Percentiles rank a stretch among this genome's conserved stretches.
Evolutionary conservation across 2,888 invertebrate species (phyloP).

Genomic region (Branchellion lobata): DNA sequence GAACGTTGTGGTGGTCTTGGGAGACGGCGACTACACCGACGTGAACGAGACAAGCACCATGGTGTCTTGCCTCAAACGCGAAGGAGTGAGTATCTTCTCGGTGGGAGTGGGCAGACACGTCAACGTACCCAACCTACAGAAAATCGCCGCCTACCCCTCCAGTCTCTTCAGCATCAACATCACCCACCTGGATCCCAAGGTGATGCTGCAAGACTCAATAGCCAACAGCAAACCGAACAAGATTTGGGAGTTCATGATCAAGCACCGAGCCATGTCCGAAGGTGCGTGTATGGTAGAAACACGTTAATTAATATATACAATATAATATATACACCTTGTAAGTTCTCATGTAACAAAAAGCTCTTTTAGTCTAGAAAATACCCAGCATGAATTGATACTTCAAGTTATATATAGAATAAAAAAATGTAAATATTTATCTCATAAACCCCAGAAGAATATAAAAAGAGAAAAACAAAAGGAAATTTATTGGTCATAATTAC

Average conservation of each 20-base stretch:
- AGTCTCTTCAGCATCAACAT: constrained; percentile 17
- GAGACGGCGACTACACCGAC: constrained; percentile 35
- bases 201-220: background rate
- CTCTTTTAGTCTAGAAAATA: too few species aligned
- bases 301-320: too few species aligned
- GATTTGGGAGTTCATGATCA: constrained; percentile 36
- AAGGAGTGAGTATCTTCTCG: background rate
- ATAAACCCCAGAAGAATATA: too few species aligned
- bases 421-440: too few species aligned
- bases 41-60: background rate
- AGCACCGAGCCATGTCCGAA: constrained; percentile 39
- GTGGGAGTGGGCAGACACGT: constrained; percentile 13
- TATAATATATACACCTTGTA: too few species aligned
- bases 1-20: constrained; percentile 30
- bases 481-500: too few species aligned
- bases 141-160: background rate
- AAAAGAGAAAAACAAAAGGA: too few species aligned
- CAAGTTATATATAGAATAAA: too few species aligned
- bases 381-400: too few species aligned
- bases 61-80: background rate
- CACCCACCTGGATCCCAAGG: background rate
- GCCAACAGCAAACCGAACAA: constrained; percentile 19
- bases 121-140: background rate
- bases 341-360: too few species aligned
- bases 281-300: too few species aligned